These are phyloP conservation scores for Megaceryle torquata DNA, from an alignment of 2,113 vertebrate genomes.

Conservation along the genomic window DNA sequence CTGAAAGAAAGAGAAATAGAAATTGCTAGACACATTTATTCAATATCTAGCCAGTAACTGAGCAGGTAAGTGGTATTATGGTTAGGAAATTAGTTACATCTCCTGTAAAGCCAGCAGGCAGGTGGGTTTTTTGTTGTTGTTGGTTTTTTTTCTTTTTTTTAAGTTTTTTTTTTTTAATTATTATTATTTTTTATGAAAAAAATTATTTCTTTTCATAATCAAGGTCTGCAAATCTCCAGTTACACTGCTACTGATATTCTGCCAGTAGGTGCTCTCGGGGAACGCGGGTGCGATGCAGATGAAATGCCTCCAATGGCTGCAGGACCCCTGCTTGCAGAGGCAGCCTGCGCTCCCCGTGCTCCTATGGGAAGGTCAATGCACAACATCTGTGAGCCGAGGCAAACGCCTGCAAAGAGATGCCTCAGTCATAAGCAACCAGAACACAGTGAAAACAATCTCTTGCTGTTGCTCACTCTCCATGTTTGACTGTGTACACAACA, in stretches of 20 bases:
- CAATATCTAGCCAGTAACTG: not conserved
- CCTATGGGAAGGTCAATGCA: too few species aligned
- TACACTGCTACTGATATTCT: not conserved
- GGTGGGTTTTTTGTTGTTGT: too few species aligned
- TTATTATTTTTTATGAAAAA: too few species aligned
- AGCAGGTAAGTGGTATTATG: not conserved
- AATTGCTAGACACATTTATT: not conserved
- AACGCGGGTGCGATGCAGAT: not conserved
- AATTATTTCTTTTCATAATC: not conserved
- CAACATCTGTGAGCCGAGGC: not conserved
- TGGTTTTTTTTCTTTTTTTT: not conserved
- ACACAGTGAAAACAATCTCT: not conserved
- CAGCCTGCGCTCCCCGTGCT: not conserved
- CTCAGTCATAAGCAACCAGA: not conserved
- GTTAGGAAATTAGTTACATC: not conserved
- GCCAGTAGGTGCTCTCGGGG: not conserved
- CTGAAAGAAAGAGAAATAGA: conserved; percentile 61
- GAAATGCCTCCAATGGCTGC: not conserved
- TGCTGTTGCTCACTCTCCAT: not conserved
- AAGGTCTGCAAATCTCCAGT: not conserved
- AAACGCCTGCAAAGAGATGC: not conserved
- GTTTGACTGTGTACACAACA: not conserved
- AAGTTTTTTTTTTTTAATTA: too few species aligned
- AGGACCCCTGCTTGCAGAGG: not conserved
- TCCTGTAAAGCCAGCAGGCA: not conserved